phyloP scores from a whole-genome alignment of 2,113 vertebrate genomes.

The Platichthys flesus region DNA sequence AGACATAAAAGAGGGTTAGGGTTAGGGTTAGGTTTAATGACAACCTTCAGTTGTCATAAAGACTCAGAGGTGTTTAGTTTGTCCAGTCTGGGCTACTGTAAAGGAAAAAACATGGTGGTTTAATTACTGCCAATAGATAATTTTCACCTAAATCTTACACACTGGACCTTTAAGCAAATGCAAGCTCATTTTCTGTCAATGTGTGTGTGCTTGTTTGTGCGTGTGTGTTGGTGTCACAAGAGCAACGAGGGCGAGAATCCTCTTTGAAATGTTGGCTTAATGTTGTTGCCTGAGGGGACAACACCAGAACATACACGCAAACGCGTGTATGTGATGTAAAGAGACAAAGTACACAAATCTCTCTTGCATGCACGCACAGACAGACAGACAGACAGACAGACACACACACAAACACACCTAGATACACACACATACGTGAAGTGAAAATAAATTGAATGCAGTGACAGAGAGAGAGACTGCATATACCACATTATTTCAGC shows the following conservation, averaged over 20 bases:
- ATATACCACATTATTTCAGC: too few relatives aligned
- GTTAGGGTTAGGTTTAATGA: too few relatives aligned
- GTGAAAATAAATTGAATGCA: not conserved
- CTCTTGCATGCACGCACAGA: not conserved
- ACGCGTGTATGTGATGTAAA: conserved; percentile 7
- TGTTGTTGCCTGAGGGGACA: conserved; percentile 33
- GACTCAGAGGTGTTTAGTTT: too few relatives aligned
- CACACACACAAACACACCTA: too few relatives aligned
- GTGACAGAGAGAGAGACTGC: not conserved
- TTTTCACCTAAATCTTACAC: too few relatives aligned
- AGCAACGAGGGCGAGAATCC: conserved; percentile 46
- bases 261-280: conserved; percentile 63
- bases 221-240: conserved; percentile 3
- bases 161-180: not conserved
- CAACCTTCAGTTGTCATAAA: too few relatives aligned
- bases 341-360: not conserved
- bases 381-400: too few relatives aligned
- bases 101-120: too few relatives aligned
- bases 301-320: conserved; percentile 39
- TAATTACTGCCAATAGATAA: too few relatives aligned
- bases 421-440: not conserved
- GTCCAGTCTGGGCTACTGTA: too few relatives aligned
- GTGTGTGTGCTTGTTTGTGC: conserved; percentile 3
- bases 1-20: too few relatives aligned
- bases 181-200: conserved; percentile 25